Base-by-base conservation (phyloP, 2,888 invertebrate genomes). In the Entomobrya proxima region DNA sequence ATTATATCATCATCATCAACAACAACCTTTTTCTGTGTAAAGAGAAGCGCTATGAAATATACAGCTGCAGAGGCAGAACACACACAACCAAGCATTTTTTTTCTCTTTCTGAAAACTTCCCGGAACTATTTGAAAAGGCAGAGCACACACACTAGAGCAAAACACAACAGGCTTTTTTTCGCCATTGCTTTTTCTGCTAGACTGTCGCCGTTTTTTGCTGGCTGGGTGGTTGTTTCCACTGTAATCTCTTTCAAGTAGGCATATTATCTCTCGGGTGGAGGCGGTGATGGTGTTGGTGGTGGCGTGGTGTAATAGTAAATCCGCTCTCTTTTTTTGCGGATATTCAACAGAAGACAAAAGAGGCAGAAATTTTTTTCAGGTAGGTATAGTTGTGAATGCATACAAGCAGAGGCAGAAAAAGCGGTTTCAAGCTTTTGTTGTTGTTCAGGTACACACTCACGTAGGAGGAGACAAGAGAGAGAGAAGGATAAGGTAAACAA, bases 161-260 rank as follows among this genome's bases (percentile, higher is more conserved):
- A n/a, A n/a, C 9, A 72, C 72, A 72, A 72, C 72, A 72, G 47
- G 72, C 72, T 30, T 72, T 72, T 72, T 72, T 72, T 24, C n/a
- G n/a, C n/a, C n/a, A n/a, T n/a, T n/a, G n/a, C n/a, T n/a, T n/a
- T n/a, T n/a, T n/a, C n/a, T n/a, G n/a, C n/a, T 13, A 27, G 69
- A 30, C 9, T 72, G 21, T 24, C 40, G 18, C 44, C 47, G 44
- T 50, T 72, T n/a, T n/a, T 72, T 18, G 47, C 13, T 72, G 21
- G 27, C n/a, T n/a, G 24, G 27, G 47, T 47, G 47, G 18, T 58
- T 47, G 69, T 40, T 72, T n/a, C 72, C n/a, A 47, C 37, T 27
- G 18, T 47, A 72, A 72, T 72, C 72, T 72, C 72, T 72, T 72
- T 72, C 47, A 72, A 72, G 47, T 47, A 72, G 72, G 30, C 30